Evolutionary conservation across 2,113 vertebrate genomes (phyloP).

Genomic region (Poecile atricapillus): DNA sequence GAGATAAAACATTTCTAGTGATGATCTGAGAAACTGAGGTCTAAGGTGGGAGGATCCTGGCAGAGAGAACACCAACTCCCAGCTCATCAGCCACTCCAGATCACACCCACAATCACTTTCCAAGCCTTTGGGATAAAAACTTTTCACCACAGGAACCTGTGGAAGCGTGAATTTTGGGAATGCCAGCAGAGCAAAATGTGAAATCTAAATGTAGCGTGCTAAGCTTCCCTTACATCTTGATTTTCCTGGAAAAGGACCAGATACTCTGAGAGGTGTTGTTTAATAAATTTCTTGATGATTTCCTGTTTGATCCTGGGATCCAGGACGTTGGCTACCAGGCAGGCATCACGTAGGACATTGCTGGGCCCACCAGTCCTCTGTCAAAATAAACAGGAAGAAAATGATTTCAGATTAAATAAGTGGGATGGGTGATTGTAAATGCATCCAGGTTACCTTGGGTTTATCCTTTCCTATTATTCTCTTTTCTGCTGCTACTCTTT

Average conservation of each 20-base stretch:
- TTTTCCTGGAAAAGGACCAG: conserved; percentile 98
- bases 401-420: background rate
- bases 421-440: background rate
- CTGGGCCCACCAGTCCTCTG: conserved; percentile 93
- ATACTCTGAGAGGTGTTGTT: conserved; percentile 95
- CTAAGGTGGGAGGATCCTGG: background rate
- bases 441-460: background rate
- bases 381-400: conserved; percentile 49
- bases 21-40: background rate
- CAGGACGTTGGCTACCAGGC: conserved; percentile 92
- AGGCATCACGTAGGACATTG: conserved; percentile 93
- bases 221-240: conserved; percentile 87
- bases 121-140: background rate
- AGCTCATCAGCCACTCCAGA: background rate
- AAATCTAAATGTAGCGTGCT: conserved; percentile 16
- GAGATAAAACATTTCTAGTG: background rate
- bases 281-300: conserved; percentile 98
- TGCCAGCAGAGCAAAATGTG: background rate
- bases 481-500: background rate
- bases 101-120: background rate
- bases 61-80: background rate
- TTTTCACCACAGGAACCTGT: background rate
- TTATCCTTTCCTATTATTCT: background rate
- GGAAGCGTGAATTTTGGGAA: background rate
- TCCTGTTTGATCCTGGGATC: conserved; percentile 96